These are phyloP conservation scores for Pempheris klunzingeri DNA, from an alignment of 2,797 vertebrate species.

Conservation along the genomic window DNA sequence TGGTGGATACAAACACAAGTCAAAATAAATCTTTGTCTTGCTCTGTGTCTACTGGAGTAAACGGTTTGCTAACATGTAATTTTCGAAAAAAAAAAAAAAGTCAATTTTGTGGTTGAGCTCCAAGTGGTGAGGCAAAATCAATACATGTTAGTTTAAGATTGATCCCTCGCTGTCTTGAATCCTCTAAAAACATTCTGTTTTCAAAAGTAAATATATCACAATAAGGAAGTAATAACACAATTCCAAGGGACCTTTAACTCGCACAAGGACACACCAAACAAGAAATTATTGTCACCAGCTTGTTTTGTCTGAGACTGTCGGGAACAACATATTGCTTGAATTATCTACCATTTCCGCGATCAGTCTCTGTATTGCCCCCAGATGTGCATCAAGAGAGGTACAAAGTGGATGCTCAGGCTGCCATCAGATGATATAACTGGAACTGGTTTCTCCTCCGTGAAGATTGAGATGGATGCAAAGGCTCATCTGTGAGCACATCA, in stretches of 20 bases:
- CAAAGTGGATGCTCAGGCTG: background rate
- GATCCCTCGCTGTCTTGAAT: background rate
- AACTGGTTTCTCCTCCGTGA: background rate
- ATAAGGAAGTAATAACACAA: background rate
- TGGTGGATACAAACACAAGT: background rate
- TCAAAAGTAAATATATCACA: background rate
- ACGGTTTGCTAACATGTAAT: background rate
- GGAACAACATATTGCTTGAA: background rate
- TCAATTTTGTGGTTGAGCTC: background rate
- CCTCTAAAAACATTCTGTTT: background rate
- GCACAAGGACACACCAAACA: slow-evolving; percentile 8
- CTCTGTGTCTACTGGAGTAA: background rate
- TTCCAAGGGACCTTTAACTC: slow-evolving; percentile 2
- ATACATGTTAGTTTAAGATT: background rate
- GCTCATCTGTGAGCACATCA: background rate
- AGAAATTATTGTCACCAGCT: background rate
- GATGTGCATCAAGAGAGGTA: background rate
- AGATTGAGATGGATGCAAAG: background rate
- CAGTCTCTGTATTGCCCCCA: background rate
- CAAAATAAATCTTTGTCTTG: background rate
- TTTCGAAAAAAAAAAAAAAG: background rate
- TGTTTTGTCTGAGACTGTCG: background rate
- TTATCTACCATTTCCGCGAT: background rate
- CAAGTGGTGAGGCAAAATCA: background rate
- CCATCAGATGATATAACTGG: background rate